Evolutionary conservation across 2,797 vertebrate species (phyloP), one percentile per base, ranked within the genome.

Genomic region (Momotus momota): DNA sequence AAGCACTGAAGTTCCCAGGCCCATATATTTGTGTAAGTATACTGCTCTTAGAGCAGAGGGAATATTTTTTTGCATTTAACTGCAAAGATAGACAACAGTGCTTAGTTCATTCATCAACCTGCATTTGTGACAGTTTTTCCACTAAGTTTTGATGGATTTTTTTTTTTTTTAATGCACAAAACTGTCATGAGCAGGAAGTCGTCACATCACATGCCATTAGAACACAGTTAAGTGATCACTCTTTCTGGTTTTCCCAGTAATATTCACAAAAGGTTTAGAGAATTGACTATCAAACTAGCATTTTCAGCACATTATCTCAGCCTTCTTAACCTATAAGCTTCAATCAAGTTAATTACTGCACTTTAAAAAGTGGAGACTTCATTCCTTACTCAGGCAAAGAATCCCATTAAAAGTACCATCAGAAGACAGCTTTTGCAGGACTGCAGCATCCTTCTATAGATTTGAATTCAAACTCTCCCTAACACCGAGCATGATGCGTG

Each of bases 341-440:
- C 48, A 55, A 77, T 29, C n/a, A 66, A 58, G 12, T 69, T 75
- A 78, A 60, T 41, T 25, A 86, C 27, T 43, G 6, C 40, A 22
- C 9, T 75, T 70, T 35, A 33, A 66, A 86, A 94, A 52, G 12
- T 1, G 70, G 4, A 74, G 5, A 41, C 35, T 66, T 71, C 7
- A 66, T 58, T 90, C 62, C 62, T 91, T 86, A 93, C 27, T 88
- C 33, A 35, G 83, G 45, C 64, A 91, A 82, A 85, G 27, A 48
- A 12, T 84, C 35, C 40, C 41, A 64, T 66, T 90, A 73, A 35
- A 86, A 95, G 67, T 55, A 33, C 25, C 31, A 71, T 54, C 12
- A 64, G 84, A 91, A 66, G 33, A 57, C 49, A 93, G 12, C 6
- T 82, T 80, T 49, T 55, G 16, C 22, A 87, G 31, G 48, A 73